Conservation (phyloP, 2,113 vertebrate genomes). For the Heteronetta atricapilla region DNA sequence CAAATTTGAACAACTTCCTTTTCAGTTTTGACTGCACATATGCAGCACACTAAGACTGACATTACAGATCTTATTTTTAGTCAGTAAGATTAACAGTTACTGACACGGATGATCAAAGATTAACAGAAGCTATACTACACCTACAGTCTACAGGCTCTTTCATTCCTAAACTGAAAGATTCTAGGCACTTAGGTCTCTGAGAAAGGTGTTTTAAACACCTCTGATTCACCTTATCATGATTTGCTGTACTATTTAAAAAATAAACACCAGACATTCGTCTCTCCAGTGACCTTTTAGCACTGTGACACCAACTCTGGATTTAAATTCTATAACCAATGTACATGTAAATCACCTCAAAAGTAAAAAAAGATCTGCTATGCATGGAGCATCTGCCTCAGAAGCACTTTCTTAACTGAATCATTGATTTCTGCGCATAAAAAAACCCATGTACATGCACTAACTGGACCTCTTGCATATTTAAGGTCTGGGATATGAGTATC, state of each 20-base stretch:
- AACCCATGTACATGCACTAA: background rate
- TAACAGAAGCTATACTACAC: background rate
- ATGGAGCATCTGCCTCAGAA: background rate
- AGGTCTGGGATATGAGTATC: background rate
- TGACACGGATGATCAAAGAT: background rate
- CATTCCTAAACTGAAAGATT: background rate
- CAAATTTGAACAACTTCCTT: background rate
- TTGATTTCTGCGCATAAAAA: background rate
- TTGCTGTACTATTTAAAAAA: background rate
- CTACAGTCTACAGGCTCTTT: background rate
- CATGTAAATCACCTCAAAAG: fast-evolving
- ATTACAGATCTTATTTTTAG: fast-evolving
- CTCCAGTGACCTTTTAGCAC: background rate
- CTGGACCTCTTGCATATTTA: background rate
- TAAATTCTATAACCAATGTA: fast-evolving
- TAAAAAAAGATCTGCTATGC: fast-evolving
- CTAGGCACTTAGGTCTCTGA: background rate
- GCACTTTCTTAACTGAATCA: background rate
- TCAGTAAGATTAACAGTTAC: background rate
- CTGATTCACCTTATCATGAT: background rate
- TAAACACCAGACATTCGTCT: background rate
- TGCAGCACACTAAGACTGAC: background rate
- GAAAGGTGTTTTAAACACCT: background rate
- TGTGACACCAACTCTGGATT: background rate
- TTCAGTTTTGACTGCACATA: background rate